Percentiles rank a stretch among this genome's conserved stretches.
Evolutionary conservation across 1,140 invertebrate species (phyloP).

Genomic region (Ectropis grisescens): DNA sequence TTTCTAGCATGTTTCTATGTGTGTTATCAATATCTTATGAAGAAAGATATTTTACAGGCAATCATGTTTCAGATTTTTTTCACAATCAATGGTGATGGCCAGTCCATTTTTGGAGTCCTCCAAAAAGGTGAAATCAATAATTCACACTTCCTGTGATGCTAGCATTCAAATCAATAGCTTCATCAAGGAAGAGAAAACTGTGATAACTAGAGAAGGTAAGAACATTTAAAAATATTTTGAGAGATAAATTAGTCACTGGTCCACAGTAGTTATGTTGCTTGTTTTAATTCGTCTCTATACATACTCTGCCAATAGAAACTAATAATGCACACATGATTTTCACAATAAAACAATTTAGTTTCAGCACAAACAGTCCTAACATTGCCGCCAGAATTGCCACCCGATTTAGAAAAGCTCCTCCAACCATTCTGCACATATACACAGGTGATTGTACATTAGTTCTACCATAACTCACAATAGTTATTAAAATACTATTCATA

Average conservation of each 20-base stretch:
- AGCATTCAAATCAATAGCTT: constrained; percentile 22
- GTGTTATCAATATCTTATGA: too few species aligned
- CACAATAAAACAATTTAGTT: constrained; percentile 57
- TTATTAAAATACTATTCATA: too few species aligned
- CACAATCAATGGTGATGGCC: constrained; percentile 61
- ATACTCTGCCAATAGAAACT: not conserved
- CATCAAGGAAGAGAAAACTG: constrained; percentile 18
- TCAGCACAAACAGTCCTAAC: constrained; percentile 73
- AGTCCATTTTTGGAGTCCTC: constrained; percentile 57
- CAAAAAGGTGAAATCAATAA: constrained; percentile 48
- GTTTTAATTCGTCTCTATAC: constrained; percentile 9
- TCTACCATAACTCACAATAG: too few species aligned
- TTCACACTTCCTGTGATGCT: constrained; percentile 21
- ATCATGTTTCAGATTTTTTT: constrained; percentile 58
- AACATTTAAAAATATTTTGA: constrained; percentile 9
- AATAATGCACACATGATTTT: too few species aligned
- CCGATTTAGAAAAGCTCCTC: constrained; percentile 72
- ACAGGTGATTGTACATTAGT: constrained; percentile 68
- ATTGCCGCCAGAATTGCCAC: constrained; percentile 70
- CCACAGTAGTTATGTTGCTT: too few species aligned
- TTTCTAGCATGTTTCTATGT: too few species aligned
- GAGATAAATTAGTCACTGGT: too few species aligned
- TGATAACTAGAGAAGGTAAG: constrained; percentile 37
- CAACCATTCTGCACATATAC: constrained; percentile 74
- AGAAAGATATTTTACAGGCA: too few species aligned